These are phyloP conservation scores for Piaya cayana DNA, from an alignment of 2,113 vertebrate species.

Conservation along the genomic window DNA sequence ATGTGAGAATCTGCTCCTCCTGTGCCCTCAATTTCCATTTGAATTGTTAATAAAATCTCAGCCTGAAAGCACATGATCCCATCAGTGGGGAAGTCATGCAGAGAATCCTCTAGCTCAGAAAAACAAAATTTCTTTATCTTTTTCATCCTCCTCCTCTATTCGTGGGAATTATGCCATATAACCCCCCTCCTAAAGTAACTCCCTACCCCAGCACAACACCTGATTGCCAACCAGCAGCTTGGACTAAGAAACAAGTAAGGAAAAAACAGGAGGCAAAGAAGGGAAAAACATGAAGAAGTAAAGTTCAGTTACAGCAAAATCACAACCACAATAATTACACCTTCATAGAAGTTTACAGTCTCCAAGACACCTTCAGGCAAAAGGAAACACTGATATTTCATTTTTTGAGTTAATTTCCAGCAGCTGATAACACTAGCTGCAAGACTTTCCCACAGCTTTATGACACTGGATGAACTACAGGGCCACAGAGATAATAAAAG, in stretches of 20 bases:
- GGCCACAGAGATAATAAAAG: conserved; percentile 73
- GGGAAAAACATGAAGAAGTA: conserved; percentile 28
- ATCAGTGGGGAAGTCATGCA: conserved; percentile 86
- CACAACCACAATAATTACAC: conserved; percentile 44
- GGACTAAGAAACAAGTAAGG: not conserved
- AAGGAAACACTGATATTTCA: conserved; percentile 51
- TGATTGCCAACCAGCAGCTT: conserved; percentile 59
- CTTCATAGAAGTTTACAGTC: conserved; percentile 39
- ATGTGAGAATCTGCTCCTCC: conserved; percentile 95
- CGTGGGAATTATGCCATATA: conserved; percentile 80
- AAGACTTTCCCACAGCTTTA: conserved; percentile 73
- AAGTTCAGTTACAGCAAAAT: conserved; percentile 53
- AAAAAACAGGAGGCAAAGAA: conserved; percentile 21
- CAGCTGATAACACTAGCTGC: conserved; percentile 58
- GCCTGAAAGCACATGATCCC: conserved; percentile 87
- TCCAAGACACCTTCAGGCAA: conserved; percentile 59
- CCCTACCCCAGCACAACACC: conserved; percentile 63
- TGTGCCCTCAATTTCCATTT: conserved; percentile 96
- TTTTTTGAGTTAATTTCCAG: conserved; percentile 67
- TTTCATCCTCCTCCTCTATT: conserved; percentile 76
- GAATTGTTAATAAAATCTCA: conserved; percentile 95
- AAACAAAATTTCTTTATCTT: conserved; percentile 84
- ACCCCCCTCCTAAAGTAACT: conserved; percentile 49
- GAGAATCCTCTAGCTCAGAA: conserved; percentile 81
- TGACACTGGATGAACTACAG: conserved; percentile 68